These are phyloP conservation scores for Saccostrea cuccullata DNA, from an alignment of 1,140 invertebrate species.

Conservation along the genomic window DNA sequence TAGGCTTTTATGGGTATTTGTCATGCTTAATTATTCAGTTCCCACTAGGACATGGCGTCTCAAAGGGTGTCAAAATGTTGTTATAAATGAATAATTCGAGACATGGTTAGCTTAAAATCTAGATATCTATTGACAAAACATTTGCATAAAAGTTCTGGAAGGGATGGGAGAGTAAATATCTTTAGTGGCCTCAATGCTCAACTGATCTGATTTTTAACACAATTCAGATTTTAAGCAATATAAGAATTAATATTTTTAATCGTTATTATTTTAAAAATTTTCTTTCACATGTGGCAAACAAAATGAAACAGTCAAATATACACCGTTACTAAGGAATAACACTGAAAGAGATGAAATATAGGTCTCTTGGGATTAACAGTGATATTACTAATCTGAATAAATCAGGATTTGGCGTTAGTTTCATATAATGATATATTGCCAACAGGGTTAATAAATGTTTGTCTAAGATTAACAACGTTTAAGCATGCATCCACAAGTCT, in stretches of 20 bases:
- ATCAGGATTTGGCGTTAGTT: constrained; percentile 15
- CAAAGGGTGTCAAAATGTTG: constrained; percentile 20
- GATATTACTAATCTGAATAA: constrained; percentile 28
- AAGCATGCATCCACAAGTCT: not conserved
- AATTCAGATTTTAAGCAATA: not conserved
- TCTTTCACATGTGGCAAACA: not conserved
- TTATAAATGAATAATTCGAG: constrained; percentile 28
- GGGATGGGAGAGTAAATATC: not conserved
- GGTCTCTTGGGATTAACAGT: not conserved
- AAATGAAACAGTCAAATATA: not conserved
- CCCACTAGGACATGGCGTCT: not conserved
- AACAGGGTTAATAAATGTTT: not conserved
- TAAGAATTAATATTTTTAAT: not conserved
- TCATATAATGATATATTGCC: not conserved
- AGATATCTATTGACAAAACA: constrained; percentile 34
- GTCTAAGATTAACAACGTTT: not conserved
- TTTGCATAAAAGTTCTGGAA: constrained; percentile 19
- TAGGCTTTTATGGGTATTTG: constrained; percentile 23
- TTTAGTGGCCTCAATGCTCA: not conserved
- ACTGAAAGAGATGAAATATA: not conserved
- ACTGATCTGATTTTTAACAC: not conserved
- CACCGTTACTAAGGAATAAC: not conserved
- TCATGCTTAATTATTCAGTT: constrained; percentile 32
- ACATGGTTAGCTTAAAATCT: constrained; percentile 6
- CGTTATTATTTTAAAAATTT: not conserved